phyloP scores from a whole-genome alignment of 1,140 invertebrate genomes.

The Calephelis virginiensis region DNA sequence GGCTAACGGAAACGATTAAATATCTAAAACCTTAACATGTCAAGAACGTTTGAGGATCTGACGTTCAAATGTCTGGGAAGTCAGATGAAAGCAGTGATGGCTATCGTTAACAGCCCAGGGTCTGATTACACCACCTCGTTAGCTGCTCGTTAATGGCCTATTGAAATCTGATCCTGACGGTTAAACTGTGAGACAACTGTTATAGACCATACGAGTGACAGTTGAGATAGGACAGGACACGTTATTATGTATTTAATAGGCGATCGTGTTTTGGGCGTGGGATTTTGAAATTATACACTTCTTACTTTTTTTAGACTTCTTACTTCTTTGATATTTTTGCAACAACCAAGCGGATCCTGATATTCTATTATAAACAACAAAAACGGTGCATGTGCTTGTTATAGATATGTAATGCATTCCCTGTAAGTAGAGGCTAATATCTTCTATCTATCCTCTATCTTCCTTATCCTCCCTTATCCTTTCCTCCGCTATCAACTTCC shows the following conservation, averaged over 20 bases:
- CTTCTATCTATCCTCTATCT: too few species aligned
- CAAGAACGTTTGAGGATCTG: neutral
- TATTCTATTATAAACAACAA: too few species aligned
- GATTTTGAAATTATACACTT: neutral
- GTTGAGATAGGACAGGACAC: neutral
- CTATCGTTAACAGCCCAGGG: neutral
- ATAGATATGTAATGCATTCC: too few species aligned
- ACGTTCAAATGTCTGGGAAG: neutral
- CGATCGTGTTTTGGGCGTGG: neutral
- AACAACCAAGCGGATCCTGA: too few species aligned
- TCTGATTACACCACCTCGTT: slow-evolving; percentile 1
- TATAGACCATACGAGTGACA: neutral
- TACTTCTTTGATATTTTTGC: neutral
- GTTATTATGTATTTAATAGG: slow-evolving; percentile 1
- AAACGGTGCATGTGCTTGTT: too few species aligned
- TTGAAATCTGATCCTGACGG: neutral
- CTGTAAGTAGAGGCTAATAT: too few species aligned
- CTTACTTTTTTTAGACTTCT: neutral
- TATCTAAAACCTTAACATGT: too few species aligned
- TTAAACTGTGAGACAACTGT: neutral
- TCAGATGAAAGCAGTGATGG: slow-evolving; percentile 4
- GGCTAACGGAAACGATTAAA: too few species aligned
- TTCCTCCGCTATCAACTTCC: too few species aligned
- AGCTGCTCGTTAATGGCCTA: neutral
- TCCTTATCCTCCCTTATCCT: too few species aligned